These are phyloP conservation scores for Chrysochloris asiatica DNA, from an alignment of 2,113 vertebrate species.

Conservation along the genomic window DNA sequence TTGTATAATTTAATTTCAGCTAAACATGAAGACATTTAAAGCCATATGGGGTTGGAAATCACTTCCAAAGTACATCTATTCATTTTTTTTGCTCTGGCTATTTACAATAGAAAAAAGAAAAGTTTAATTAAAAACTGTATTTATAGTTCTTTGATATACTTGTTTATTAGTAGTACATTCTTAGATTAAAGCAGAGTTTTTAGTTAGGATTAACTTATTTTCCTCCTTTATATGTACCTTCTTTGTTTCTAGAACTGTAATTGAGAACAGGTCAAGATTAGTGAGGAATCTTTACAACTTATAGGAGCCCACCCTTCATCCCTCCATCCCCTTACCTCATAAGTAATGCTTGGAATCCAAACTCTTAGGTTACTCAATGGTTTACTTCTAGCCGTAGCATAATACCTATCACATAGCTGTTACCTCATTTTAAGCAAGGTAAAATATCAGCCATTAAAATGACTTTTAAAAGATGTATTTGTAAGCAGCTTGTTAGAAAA, in stretches of 20 bases:
- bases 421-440: not conserved
- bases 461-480: slow-evolving; percentile 45
- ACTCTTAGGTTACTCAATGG: not conserved
- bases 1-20: slow-evolving; percentile 13
- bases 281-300: not conserved
- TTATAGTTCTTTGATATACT: slow-evolving; percentile 39
- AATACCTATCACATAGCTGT: not conserved
- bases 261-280: slow-evolving; percentile 7
- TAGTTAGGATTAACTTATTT: slow-evolving; percentile 69
- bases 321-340: not conserved
- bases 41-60: not conserved
- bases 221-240: not conserved
- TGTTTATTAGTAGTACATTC: slow-evolving; percentile 30
- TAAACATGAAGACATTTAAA: not conserved
- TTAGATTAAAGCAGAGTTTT: slow-evolving; percentile 36
- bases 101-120: not conserved
- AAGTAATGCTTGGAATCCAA: not conserved
- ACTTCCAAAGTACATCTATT: slow-evolving; percentile 33
- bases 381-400: not conserved
- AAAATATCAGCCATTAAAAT: not conserved
- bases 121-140: not conserved
- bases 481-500: slow-evolving; percentile 34
- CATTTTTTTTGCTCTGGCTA: slow-evolving; percentile 24
- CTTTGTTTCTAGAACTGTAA: slow-evolving; percentile 45
- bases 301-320: not conserved